phyloP scores from a whole-genome alignment of 2,888 invertebrate species.

The Callinectes sapidus region DNA sequence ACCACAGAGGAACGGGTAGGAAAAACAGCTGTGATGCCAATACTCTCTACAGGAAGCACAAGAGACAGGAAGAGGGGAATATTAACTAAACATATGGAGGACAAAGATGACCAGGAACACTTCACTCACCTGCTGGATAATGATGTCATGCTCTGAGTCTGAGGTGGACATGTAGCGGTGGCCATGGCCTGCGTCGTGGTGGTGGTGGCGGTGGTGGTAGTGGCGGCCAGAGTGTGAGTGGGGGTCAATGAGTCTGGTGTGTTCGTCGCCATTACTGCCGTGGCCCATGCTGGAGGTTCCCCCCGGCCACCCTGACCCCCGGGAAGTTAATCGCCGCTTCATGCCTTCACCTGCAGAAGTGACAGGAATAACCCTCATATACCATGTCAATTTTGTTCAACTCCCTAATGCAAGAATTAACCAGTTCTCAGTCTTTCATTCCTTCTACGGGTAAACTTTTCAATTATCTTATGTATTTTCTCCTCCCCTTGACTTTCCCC shows the following conservation, averaged over 20 bases:
- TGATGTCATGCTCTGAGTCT: constrained; percentile 67
- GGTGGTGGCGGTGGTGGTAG: constrained; percentile 62
- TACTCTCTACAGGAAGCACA: too few relatives aligned
- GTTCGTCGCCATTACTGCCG: constrained; percentile 61
- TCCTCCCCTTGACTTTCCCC: too few relatives aligned
- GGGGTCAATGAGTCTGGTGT: constrained; percentile 70
- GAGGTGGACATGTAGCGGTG: constrained; percentile 71
- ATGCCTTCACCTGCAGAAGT: constrained; percentile 61
- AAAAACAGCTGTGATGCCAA: neutral
- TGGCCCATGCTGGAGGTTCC: constrained; percentile 51
- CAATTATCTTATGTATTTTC: too few relatives aligned
- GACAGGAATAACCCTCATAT: too few relatives aligned
- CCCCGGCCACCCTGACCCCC: constrained; percentile 65
- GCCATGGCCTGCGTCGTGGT: neutral
- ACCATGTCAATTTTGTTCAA: too few relatives aligned
- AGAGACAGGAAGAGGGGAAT: neutral
- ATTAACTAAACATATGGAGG: neutral
- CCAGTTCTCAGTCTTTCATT: too few relatives aligned
- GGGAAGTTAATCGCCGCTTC: constrained; percentile 69
- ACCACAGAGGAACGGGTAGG: too few relatives aligned
- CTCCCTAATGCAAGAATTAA: too few relatives aligned
- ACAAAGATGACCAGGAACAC: neutral
- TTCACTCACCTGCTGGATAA: constrained; percentile 60
- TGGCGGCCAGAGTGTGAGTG: constrained; percentile 50
- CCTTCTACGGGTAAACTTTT: too few relatives aligned